phyloP scores from a whole-genome alignment of 2,113 vertebrate species.

The Bujurquina vittata region DNA sequence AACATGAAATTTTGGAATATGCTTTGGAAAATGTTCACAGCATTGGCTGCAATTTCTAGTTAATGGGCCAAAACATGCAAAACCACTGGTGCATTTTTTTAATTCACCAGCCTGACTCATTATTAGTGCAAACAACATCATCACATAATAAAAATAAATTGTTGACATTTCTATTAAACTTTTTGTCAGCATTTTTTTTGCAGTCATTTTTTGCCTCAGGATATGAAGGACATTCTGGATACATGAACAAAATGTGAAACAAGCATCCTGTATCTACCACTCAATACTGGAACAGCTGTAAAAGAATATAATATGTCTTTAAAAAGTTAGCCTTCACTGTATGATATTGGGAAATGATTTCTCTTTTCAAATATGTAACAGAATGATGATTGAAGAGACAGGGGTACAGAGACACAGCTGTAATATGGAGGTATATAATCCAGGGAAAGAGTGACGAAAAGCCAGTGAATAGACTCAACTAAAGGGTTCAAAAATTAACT shows the following conservation, averaged over 20 bases:
- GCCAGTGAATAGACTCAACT: background rate
- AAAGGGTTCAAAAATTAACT: too few relatives aligned
- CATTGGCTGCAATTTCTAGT: constrained; percentile 33
- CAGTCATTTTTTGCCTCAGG: background rate
- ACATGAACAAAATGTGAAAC: background rate
- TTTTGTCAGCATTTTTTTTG: constrained; percentile 21
- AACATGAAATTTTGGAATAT: constrained; percentile 6
- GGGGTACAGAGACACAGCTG: background rate
- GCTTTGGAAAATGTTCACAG: constrained; percentile 23
- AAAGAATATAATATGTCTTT: background rate
- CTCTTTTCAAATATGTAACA: background rate
- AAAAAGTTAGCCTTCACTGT: background rate
- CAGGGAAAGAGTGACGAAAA: background rate
- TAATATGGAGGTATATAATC: background rate
- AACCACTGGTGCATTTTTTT: constrained; percentile 22
- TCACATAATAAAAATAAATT: background rate
- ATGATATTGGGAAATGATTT: background rate
- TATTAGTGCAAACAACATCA: background rate
- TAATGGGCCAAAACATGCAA: constrained; percentile 40
- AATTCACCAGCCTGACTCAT: background rate
- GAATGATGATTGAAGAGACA: background rate
- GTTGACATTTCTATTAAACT: constrained; percentile 19
- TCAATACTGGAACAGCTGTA: background rate
- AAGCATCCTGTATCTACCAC: background rate
- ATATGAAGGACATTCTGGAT: background rate